These are phyloP conservation scores for Amblyteles armatorius DNA, from an alignment of 2,888 invertebrate species.

Conservation along the genomic window DNA sequence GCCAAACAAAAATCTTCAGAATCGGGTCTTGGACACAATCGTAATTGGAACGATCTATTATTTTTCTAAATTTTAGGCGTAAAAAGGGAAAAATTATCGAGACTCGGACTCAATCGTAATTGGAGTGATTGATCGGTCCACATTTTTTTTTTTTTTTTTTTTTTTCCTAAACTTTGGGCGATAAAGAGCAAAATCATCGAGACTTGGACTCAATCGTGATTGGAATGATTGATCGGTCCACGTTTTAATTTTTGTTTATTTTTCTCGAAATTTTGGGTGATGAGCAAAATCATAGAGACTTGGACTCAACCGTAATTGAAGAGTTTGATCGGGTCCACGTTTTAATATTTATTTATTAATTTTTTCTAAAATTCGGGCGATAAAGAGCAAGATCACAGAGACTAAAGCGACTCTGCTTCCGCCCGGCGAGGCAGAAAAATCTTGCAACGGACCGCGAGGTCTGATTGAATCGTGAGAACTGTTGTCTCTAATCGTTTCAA, in stretches of 20 bases:
- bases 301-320: neutral
- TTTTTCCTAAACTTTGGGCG: too few relatives aligned
- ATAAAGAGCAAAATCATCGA: too few relatives aligned
- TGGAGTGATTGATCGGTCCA: too few relatives aligned
- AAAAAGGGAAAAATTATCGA: too few relatives aligned
- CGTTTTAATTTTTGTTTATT: too few relatives aligned
- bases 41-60: neutral
- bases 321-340: neutral
- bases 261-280: too few relatives aligned
- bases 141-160: neutral
- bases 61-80: too few relatives aligned
- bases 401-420: neutral
- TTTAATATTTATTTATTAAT: neutral
- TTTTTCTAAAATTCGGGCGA: neutral
- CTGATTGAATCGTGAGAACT: conserved; percentile 31
- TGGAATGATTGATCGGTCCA: too few relatives aligned
- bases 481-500: neutral
- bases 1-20: neutral
- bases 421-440: neutral
- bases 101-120: neutral
- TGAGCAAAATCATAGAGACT: neutral
- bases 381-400: neutral
- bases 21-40: neutral
- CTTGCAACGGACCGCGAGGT: neutral
- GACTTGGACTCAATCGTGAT: too few relatives aligned